Percentiles rank a stretch among this genome's conserved stretches.
Evolutionary conservation across 2,888 invertebrate species (phyloP).

Genomic region (Agrochola macilenta): DNA sequence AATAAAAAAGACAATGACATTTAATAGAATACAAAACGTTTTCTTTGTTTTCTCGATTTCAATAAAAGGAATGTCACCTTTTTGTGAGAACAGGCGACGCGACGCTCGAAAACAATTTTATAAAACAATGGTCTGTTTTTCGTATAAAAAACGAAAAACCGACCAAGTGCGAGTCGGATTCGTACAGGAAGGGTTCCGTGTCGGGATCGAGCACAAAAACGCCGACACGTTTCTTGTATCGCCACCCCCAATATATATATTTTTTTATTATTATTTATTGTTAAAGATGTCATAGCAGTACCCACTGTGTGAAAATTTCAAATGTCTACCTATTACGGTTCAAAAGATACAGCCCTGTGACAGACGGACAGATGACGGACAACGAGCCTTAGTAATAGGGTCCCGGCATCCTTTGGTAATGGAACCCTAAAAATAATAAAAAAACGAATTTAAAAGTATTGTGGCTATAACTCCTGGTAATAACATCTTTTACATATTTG

Average conservation of each 20-base stretch:
- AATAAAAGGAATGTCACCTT: constrained; percentile 57
- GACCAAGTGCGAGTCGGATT: not conserved
- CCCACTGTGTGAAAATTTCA: too few relatives aligned
- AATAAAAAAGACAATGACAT: constrained; percentile 31
- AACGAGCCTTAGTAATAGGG: too few relatives aligned
- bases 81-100: constrained; percentile 27
- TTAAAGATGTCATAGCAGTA: not conserved
- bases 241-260: too few relatives aligned
- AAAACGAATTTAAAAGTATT: constrained; percentile 39
- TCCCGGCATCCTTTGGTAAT: too few relatives aligned
- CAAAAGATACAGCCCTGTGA: too few relatives aligned
- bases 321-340: too few relatives aligned
- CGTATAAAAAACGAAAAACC: not conserved
- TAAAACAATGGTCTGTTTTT: constrained; percentile 49
- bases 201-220: not conserved
- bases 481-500: constrained; percentile 52
- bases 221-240: too few relatives aligned
- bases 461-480: constrained; percentile 28
- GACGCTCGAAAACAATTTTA: constrained; percentile 40
- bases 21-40: constrained; percentile 52
- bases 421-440: constrained; percentile 13
- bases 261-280: not conserved
- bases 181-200: not conserved
- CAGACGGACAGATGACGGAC: too few relatives aligned
- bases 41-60: constrained; percentile 56